A percentile compares a stretch with the other conserved stretches of the same genome.
Evolutionary conservation across 2,113 vertebrate species (phyloP).

Genomic region (Micronycteris hirsuta): DNA sequence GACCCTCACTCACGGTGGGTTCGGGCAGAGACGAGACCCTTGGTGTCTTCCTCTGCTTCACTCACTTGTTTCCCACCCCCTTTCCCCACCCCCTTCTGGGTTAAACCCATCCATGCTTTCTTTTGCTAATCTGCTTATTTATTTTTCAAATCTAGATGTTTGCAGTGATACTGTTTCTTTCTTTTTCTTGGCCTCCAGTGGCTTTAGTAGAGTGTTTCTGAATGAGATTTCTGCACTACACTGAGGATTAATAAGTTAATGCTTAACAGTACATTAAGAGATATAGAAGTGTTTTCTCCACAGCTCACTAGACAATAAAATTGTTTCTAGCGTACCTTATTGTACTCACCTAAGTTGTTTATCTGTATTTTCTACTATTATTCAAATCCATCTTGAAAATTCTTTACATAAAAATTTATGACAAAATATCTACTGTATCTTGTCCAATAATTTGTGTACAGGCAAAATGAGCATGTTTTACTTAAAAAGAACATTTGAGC

Average conservation of each 20-base stretch:
- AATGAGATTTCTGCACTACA: background rate
- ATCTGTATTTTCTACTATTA: background rate
- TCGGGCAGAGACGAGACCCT: background rate
- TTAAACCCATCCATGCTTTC: background rate
- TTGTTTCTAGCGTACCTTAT: background rate
- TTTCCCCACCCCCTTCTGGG: background rate
- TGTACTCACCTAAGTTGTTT: constrained; percentile 5
- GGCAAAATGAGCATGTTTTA: background rate
- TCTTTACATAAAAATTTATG: constrained; percentile 15
- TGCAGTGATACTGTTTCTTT: background rate
- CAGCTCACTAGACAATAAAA: background rate
- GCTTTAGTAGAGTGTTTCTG: background rate
- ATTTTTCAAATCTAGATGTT: background rate
- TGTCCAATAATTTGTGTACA: background rate
- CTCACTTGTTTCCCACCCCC: background rate
- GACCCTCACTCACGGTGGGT: background rate
- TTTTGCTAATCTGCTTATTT: background rate
- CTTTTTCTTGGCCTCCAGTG: background rate
- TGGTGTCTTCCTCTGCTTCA: background rate
- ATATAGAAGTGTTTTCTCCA: background rate
- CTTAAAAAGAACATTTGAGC: background rate
- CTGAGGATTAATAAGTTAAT: constrained; percentile 12
- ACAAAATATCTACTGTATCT: background rate
- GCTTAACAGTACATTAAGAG: background rate
- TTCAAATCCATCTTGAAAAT: constrained; percentile 4